Percentiles rank a stretch among this genome's conserved stretches.
phyloP scores from a whole-genome alignment of 64 coral and sea anemone species.

The Anthopleura sola region DNA sequence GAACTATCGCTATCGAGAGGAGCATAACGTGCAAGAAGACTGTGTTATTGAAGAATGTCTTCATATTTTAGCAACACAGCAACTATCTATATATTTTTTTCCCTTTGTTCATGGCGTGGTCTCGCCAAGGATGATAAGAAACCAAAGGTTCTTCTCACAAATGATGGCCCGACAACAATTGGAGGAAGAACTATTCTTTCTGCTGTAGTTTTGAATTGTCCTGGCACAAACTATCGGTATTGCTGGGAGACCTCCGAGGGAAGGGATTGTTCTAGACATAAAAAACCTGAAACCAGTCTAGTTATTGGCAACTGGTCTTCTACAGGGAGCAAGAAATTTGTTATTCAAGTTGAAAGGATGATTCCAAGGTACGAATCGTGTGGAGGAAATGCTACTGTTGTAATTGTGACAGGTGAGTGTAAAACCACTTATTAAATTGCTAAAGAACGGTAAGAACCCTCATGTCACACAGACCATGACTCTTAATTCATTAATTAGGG shows the following conservation, averaged over 20 bases:
- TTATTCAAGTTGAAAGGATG: not conserved
- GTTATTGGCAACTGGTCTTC: not conserved
- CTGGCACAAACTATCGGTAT: not conserved
- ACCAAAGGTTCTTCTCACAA: not conserved
- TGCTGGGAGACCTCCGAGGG: not conserved
- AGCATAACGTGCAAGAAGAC: not conserved
- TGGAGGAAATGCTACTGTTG: not conserved
- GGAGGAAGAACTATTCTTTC: conserved; percentile 4
- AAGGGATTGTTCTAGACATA: not conserved
- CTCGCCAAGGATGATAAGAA: not conserved
- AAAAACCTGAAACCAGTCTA: not conserved
- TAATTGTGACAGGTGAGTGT: not conserved
- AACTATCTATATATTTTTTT: not conserved
- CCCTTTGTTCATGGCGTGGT: not conserved
- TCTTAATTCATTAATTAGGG: no score
- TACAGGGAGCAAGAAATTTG: not conserved
- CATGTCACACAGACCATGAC: no score
- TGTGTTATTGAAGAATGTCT: not conserved
- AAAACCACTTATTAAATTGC: no score
- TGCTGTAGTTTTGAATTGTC: conserved; percentile 9
- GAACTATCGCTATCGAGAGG: no score
- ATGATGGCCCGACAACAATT: conserved; percentile 20
- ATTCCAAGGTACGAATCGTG: not conserved
- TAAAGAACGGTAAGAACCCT: no score
- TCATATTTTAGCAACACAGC: not conserved